Conservation (phyloP, 2,113 vertebrate species). For the Erythrocercus mccallii region DNA sequence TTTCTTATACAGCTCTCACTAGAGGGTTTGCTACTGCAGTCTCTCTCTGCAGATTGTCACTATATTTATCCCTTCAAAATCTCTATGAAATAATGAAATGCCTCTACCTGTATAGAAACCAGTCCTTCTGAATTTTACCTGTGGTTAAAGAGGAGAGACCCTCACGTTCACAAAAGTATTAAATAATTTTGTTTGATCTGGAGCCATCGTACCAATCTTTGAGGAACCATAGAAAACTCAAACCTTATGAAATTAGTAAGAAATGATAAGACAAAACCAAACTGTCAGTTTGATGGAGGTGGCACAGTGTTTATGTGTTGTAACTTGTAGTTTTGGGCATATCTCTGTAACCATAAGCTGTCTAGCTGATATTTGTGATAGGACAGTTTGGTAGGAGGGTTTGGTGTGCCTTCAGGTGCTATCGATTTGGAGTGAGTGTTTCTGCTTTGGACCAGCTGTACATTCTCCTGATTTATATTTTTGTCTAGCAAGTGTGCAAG, state of each 20-base stretch:
- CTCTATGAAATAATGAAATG: neutral
- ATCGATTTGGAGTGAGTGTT: fast-evolving
- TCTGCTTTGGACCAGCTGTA: neutral
- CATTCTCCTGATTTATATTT: neutral
- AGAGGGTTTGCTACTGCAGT: neutral
- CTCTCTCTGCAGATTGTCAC: neutral
- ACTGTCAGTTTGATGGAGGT: neutral
- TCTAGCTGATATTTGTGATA: neutral
- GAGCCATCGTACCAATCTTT: neutral
- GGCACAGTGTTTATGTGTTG: neutral
- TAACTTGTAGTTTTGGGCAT: neutral
- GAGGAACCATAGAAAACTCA: neutral
- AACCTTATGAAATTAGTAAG: neutral
- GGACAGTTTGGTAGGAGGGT: neutral
- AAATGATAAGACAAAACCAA: neutral
- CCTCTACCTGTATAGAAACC: neutral
- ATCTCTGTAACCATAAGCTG: neutral
- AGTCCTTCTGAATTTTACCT: neutral
- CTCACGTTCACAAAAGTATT: neutral
- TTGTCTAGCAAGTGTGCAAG: neutral
- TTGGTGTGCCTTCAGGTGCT: neutral
- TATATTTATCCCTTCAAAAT: neutral
- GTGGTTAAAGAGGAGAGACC: neutral
- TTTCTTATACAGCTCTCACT: neutral
- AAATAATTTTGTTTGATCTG: neutral